Base-by-base conservation (phyloP, 2,888 invertebrate genomes). In the Dynastes grantii region DNA sequence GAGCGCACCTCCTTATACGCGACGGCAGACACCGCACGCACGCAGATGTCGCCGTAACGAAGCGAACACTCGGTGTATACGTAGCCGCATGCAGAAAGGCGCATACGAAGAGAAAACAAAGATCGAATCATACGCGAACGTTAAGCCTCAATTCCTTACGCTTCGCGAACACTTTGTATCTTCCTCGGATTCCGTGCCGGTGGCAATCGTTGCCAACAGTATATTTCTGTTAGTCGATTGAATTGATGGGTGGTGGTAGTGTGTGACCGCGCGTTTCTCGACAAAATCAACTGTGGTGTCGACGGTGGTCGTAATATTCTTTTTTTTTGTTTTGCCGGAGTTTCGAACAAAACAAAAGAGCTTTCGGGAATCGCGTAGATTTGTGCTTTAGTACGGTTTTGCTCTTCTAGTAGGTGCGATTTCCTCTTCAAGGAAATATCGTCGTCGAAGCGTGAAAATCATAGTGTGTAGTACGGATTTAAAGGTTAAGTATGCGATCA, bases 31-130 rank as follows among this genome's bases (percentile, higher is more conserved):
- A 75, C 61, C 55, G 55, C 61, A 76, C 90, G 84, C 90, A 88
- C 89, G 88, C 88, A 87, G 86, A 84, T 81, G 83, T 86, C 87
- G 88, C 89, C 86, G 89, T 29, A 40, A 22, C 16, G 8, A 45
- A 45, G n/a, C 45, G 45, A 45, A 67, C 65, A 67, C 65, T 37
- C 71, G 32, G 55, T 71, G 45, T 75, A 22, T 63, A 32, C 32
- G 32, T 2, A 63, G 5, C 63, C 27, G 29, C 13, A 63, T 32
- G 13, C 32, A 22, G 16, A 27, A 22, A 63, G 16, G 45, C 68
- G 27, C 29, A 16, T 8, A 29, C 45, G 45, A 8, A 11, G 27
- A 9, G 5, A 29, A 51, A 29, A 68, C 51, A 53, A 68, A 68
- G 68, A 68, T 13, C 68, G 68, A 67, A 63, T 37, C 40, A 82